A percentile compares a stretch with the other conserved stretches of the same genome.
Evolutionary conservation across 2,113 vertebrate species (phyloP).

Genomic region (Malurus elegans): DNA sequence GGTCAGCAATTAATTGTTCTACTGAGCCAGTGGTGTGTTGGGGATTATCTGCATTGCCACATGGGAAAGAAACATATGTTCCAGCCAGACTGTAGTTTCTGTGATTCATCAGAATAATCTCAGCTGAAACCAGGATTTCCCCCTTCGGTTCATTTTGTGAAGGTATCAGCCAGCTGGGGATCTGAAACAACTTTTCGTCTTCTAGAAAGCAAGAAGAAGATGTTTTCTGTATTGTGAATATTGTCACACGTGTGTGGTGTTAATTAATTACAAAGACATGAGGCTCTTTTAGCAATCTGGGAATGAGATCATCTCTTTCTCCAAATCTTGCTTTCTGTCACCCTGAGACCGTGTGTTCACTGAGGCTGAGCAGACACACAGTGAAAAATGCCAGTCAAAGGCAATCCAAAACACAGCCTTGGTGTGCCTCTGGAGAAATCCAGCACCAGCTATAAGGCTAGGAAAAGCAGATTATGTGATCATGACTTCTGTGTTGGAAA

Average conservation of each 20-base stretch:
- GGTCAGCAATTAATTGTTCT: conserved; percentile 36
- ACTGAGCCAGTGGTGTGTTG: background rate
- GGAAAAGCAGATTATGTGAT: background rate
- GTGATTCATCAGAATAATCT: background rate
- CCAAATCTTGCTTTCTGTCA: background rate
- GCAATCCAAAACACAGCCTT: background rate
- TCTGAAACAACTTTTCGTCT: background rate
- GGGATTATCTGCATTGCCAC: background rate
- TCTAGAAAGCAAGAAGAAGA: background rate
- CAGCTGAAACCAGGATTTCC: background rate
- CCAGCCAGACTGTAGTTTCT: background rate
- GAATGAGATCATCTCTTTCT: background rate
- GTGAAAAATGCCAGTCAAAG: background rate
- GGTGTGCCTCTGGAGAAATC: background rate
- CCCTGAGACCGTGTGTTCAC: background rate
- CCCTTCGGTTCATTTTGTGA: background rate
- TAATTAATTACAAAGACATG: background rate
- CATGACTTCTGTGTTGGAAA: background rate
- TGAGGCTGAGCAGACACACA: background rate
- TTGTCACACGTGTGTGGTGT: background rate
- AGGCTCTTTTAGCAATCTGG: background rate
- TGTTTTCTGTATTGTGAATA: background rate
- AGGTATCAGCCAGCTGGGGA: background rate
- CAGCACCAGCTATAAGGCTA: background rate
- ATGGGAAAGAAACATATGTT: background rate